Evolutionary conservation across 2,797 vertebrate species (phyloP), one percentile per base, ranked within the genome.

Genomic region (Delichon dasypus): DNA sequence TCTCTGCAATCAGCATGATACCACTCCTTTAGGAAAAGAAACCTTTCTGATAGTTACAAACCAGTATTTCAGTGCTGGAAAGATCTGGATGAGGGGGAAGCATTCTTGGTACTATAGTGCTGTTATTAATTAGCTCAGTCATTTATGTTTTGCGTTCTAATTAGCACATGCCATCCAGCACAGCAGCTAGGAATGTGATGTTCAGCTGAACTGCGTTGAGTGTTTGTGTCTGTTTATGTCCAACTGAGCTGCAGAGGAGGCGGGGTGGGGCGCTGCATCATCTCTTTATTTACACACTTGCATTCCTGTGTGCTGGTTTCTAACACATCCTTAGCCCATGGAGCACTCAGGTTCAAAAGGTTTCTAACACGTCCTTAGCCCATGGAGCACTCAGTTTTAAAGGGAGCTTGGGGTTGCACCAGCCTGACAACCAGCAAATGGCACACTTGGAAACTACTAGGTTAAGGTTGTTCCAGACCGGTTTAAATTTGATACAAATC

Each of bases 401-500:
- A 38, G 38, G 38, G 66, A 89, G 30, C 54, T 16, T 2, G 3
- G 50, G 20, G 2, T 23, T 92, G 34, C 64, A 67, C 68, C 67
- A 40, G 19, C 16, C 62, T 96, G 66, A 57, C 79, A 71, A 47
- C 89, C 82, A 90, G 95, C 92, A 55, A 50, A 58, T 81, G 80
- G 47, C 77, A 61, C 75, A 45, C 42, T 92, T 89, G 68, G 91
- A 97, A 96, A 93, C 92, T 83, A 66, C 95, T 57, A 89, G 91
- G 78, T 94, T 64, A 88, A 91, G 89, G 84, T 91, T 94, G 91
- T 94, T 95, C 96, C 71, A 93, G 89, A 96, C 90, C 88, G 96
- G 92, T 96, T 97, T 79, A 96, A 95, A 95, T 97, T 96, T 97
- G 96, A 96, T 95, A 94, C n/a, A n/a, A n/a, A n/a, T 87, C 81